Evolutionary conservation across 2,113 vertebrate genomes (phyloP), one percentile per base, ranked within the genome.

Genomic region (Hystrix cristata): DNA sequence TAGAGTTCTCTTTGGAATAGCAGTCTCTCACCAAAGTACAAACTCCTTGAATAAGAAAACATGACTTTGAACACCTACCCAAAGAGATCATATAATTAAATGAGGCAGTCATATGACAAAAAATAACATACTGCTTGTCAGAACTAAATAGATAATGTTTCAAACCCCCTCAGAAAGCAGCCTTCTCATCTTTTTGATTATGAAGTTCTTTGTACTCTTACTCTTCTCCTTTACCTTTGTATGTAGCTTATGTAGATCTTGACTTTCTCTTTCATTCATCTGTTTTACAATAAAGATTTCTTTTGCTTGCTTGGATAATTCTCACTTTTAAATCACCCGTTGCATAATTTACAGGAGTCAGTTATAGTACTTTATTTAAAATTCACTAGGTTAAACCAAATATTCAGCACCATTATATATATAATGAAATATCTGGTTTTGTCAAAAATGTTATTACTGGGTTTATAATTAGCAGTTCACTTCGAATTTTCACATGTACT

Each of bases 131-230:
- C 10, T 78, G n/a, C 71, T 87, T 69, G 25, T 95, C 81, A 96
- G 53, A 87, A 88, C 62, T 96, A 93, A 83, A 80, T 43, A 95
- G 43, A 80, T 25, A n/a, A 19, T 93, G 46, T 74, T 95, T 90
- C 43, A 88, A 8, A 95, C 2, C 46, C 29, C 48, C 83, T 57
- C 95, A 71, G 78, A 97, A 94, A 94, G 59, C 34, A 82, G 0
- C 89, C 86, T 86, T 90, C 79, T 88, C 29, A 80, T 92, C 53
- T 87, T 43, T 91, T 97, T 97, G 84, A 21, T 88, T 43, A 85
- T 81, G 8, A 88, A 87, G 38, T 19, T 86, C 1, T 59, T 93
- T 78, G 88, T 80, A 59, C 15, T 82, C 67, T 83, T 65, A 19
- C 81, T 67, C 46, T 95, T 80, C 65, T 67, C 38, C 53, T 79